Conservation (phyloP, 1,140 invertebrate genomes). For the Whitmania pigra region DNA sequence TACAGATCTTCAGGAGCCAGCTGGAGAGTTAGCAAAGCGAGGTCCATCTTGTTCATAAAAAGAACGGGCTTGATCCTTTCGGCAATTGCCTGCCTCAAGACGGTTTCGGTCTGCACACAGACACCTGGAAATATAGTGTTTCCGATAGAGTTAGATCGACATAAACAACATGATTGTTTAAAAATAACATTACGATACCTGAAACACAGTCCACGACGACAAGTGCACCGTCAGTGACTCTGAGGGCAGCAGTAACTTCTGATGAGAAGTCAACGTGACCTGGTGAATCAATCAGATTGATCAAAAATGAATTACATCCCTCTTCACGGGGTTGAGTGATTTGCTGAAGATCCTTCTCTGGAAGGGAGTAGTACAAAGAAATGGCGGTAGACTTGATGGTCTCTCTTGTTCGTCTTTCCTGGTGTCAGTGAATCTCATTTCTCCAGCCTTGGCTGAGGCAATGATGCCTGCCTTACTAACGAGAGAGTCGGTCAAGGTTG, state of each 20-base stretch:
- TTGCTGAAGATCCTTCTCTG: conserved; percentile 75
- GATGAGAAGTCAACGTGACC: conserved; percentile 99
- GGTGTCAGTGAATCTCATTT: conserved; percentile 96
- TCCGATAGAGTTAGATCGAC: neutral
- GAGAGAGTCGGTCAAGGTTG: conserved; percentile 94
- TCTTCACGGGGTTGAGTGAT: conserved; percentile 61
- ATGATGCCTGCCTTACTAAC: conserved; percentile 99
- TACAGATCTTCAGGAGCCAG: conserved; percentile 85
- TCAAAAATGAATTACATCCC: conserved; percentile 84
- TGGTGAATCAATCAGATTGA: conserved; percentile 97
- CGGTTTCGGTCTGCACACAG: conserved; percentile 97
- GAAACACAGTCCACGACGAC: conserved; percentile 98
- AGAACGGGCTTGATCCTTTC: conserved; percentile 97
- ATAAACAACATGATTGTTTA: neutral
- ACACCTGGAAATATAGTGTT: conserved; percentile 58
- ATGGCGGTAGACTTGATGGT: conserved; percentile 99
- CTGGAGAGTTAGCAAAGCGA: conserved; percentile 85
- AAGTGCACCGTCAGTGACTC: conserved; percentile 95
- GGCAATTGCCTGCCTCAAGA: conserved; percentile 92
- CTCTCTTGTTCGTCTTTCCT: conserved; percentile 98
- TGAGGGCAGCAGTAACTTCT: conserved; percentile 93
- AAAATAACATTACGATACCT: conserved; percentile 48
- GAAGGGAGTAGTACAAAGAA: conserved; percentile 92
- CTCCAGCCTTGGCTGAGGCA: conserved; percentile 90
- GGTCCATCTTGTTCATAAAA: conserved; percentile 99